A percentile compares a stretch with the other conserved stretches of the same genome.
phyloP scores from a whole-genome alignment of 2,888 invertebrate genomes.

The Celastrina argiolus region DNA sequence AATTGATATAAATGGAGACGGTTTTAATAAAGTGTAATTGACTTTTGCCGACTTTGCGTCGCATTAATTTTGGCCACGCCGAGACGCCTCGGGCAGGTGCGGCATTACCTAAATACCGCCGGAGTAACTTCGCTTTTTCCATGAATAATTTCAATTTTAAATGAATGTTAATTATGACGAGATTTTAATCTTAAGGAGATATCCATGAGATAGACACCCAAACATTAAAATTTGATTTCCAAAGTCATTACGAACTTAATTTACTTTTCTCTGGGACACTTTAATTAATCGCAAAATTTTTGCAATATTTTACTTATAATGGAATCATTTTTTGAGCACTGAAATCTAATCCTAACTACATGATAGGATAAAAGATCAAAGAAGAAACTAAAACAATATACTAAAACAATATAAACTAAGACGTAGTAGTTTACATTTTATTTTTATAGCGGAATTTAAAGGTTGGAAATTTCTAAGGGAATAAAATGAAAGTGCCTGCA shows the following conservation, averaged over 20 bases:
- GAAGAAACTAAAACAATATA: background rate
- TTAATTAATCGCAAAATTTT: background rate
- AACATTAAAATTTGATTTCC: slow-evolving; percentile 32
- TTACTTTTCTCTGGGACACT: background rate
- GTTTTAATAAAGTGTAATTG: slow-evolving; percentile 79
- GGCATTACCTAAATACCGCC: slow-evolving; percentile 68
- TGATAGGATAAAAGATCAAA: background rate
- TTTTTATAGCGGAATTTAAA: slow-evolving; percentile 8
- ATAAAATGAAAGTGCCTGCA: slow-evolving; percentile 16
- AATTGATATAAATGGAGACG: slow-evolving; percentile 79
- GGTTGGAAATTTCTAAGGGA: slow-evolving; percentile 15
- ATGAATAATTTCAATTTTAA: slow-evolving; percentile 73
- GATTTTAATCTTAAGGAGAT: slow-evolving; percentile 55
- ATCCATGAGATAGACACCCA: slow-evolving; percentile 35
- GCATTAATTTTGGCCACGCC: slow-evolving; percentile 76
- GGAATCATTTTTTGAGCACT: background rate
- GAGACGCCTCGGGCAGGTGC: slow-evolving; percentile 74
- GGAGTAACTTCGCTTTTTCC: slow-evolving; percentile 61
- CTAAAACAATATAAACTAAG: no score
- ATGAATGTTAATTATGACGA: slow-evolving; percentile 72
- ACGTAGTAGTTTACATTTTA: background rate
- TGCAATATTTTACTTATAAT: background rate
- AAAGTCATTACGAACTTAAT: slow-evolving; percentile 4
- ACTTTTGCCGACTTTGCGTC: slow-evolving; percentile 77
- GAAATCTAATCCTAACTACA: background rate